Conservation (phyloP, 2,113 vertebrate genomes). For the Phylloscopus trochiloides region DNA sequence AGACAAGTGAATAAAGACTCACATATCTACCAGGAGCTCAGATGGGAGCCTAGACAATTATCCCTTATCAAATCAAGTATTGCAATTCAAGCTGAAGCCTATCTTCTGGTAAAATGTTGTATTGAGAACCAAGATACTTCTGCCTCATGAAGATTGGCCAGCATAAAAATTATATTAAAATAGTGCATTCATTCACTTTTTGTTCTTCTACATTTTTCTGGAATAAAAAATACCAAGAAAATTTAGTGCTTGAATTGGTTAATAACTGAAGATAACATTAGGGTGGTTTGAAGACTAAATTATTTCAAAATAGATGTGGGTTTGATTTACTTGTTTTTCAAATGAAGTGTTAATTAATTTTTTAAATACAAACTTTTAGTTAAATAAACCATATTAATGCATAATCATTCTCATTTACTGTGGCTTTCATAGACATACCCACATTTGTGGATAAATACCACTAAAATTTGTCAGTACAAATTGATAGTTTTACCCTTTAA, state of each 20-base stretch:
- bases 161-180: neutral
- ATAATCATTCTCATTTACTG: neutral
- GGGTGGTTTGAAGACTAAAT: neutral
- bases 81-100: neutral
- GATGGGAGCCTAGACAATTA: neutral
- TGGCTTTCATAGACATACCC: neutral
- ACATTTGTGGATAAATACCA: neutral
- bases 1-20: neutral
- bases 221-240: neutral
- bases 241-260: neutral
- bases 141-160: neutral
- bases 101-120: neutral
- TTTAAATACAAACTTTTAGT: neutral
- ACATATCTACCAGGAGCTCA: neutral
- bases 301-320: neutral
- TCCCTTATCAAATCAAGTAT: neutral
- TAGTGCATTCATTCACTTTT: neutral
- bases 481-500: neutral
- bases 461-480: neutral
- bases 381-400: neutral
- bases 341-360: neutral
- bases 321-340: neutral
- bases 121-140: neutral
- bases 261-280: neutral
- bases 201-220: neutral